phyloP scores from a whole-genome alignment of 2,888 invertebrate genomes.

The Drosophila prolongata region DNA sequence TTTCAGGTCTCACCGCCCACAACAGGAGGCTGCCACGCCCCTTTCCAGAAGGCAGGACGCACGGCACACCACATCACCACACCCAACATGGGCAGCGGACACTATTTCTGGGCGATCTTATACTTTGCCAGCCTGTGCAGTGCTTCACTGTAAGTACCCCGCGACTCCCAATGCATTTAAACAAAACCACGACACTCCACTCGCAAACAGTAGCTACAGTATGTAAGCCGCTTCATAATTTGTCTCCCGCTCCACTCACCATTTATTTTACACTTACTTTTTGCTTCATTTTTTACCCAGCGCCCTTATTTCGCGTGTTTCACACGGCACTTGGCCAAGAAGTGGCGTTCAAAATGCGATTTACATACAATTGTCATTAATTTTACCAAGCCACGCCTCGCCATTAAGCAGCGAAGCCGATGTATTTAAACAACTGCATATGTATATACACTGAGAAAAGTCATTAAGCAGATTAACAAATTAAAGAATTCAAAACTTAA shows the following conservation, averaged over 20 bases:
- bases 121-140: conserved; percentile 85
- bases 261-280: conserved; percentile 39
- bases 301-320: conserved; percentile 38
- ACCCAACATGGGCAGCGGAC: conserved; percentile 83
- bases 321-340: conserved; percentile 48
- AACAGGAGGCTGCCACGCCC: conserved; percentile 16
- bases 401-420: conserved; percentile 18
- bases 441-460: conserved; percentile 12
- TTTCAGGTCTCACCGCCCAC: conserved; percentile 26
- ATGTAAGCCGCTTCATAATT: conserved; percentile 53
- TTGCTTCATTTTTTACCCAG: conserved; percentile 35
- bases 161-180: conserved; percentile 1
- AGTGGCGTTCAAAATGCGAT: conserved; percentile 56
- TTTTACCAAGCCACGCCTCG: conserved; percentile 44
- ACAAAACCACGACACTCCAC: conserved; percentile 17
- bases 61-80: conserved; percentile 8
- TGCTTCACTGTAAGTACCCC: conserved; percentile 84
- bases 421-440: conserved; percentile 4
- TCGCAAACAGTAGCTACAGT: conserved; percentile 53
- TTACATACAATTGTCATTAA: conserved; percentile 75
- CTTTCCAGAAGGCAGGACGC: conserved; percentile 18
- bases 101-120: conserved; percentile 85
- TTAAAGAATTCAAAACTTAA: no score
- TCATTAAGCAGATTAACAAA: no score
- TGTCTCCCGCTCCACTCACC: conserved; percentile 26